Conservation (phyloP, 2,113 vertebrate species). For the Tupaia chinensis region DNA sequence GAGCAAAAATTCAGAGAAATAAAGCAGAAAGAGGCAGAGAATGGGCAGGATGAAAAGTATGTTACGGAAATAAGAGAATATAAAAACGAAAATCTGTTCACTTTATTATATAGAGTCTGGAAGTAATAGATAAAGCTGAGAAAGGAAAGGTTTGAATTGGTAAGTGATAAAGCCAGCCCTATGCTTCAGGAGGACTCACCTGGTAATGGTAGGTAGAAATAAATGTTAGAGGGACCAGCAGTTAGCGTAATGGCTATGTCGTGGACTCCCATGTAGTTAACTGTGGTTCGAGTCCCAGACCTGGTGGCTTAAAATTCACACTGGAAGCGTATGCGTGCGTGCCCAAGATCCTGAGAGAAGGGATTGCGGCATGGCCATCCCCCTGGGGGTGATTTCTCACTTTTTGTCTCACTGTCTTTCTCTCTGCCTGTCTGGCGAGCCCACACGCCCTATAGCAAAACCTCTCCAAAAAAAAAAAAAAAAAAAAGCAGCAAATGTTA, state of each 20-base stretch:
- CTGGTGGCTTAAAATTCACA: too few species aligned
- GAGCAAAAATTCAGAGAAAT: constrained; percentile 14
- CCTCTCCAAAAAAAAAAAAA: background rate
- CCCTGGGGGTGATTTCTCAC: too few species aligned
- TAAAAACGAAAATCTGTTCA: constrained; percentile 10
- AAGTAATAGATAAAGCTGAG: constrained; percentile 3
- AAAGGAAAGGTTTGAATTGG: background rate
- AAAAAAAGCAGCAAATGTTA: background rate
- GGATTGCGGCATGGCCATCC: too few species aligned
- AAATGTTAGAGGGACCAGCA: background rate
- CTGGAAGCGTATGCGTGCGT: too few species aligned
- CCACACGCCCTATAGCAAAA: too few species aligned
- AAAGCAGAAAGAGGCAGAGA: constrained; percentile 1
- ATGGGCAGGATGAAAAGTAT: background rate
- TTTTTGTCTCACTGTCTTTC: too few species aligned
- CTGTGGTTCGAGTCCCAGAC: too few species aligned
- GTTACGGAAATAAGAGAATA: background rate
- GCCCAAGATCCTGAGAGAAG: too few species aligned
- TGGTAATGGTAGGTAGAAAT: background rate
- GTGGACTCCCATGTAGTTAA: too few species aligned
- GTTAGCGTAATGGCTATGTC: too few species aligned
- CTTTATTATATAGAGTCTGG: background rate
- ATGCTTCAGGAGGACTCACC: background rate
- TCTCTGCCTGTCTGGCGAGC: too few species aligned
- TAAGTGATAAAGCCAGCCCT: constrained; percentile 31